Evolutionary conservation across 1,140 invertebrate genomes (phyloP), one percentile per base, ranked within the genome.

Genomic region (Daktulosphaira vitifoliae): DNA sequence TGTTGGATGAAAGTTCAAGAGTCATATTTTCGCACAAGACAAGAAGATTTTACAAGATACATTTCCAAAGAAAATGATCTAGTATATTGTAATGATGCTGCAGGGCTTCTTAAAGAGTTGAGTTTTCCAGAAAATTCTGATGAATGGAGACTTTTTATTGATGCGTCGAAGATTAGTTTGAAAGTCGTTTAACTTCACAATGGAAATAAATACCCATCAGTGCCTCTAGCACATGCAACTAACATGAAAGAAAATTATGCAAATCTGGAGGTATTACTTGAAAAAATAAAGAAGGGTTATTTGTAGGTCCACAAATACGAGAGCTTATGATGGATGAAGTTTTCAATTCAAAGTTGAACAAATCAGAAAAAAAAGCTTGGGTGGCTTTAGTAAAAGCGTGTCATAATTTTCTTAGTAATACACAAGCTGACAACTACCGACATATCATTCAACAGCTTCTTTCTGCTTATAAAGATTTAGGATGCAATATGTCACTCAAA

Each of bases 91-190:
- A 29, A 29, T 20, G 29, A 38, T 37, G 16, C 20, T 9, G 18
- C 25, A 16, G 33, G 7, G 29, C 29, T 38, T 7, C 22, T 22
- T 20, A 39, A 3, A 56, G 52, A 56, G 16, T 16, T 56, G 33
- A 56, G 26, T 8, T 23, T 52, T 20, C 22, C 50, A 29, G 18
- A 26, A 23, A 16, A 52, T 4, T 23, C 50, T 4, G n/a, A 29
- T 18, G 49, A 68, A 33, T 65, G 67, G 50, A 68, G 49, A 56
- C 59, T 68, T n/a, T 68, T 68, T 22, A 65, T 65, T 50, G 59
- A 68, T 37, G 20, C 42, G 15, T 68, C 67, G 9, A 68, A 68
- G 39, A 18, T 37, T 11, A 68, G 51, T 25, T 59, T 68, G 42
- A 68, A 66, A 66, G 65, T 33, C 23, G 67, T 68, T 20, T 56